phyloP scores from a whole-genome alignment of 2,888 invertebrate genomes.

The Eilema griseolum region DNA sequence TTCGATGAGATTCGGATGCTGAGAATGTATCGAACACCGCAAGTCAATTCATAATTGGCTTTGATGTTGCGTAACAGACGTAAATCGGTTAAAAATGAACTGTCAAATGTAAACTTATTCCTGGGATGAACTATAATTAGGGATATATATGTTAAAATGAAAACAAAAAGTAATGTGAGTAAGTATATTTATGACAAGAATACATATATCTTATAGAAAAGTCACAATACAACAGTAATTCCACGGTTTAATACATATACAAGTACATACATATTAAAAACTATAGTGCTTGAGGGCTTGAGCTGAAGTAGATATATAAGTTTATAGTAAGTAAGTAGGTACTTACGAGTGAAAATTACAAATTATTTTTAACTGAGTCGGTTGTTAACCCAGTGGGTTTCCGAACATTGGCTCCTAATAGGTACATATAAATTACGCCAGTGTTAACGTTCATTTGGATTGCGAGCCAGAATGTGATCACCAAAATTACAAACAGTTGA shows the following conservation, averaged over 20 bases:
- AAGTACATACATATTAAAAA: neutral
- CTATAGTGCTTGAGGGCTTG: neutral
- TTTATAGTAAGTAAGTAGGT: neutral
- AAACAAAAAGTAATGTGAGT: neutral
- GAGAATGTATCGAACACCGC: too few relatives aligned
- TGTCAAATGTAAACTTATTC: too few relatives aligned
- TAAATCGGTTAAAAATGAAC: too few relatives aligned
- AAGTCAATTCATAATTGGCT: too few relatives aligned
- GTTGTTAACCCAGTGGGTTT: neutral
- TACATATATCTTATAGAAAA: neutral
- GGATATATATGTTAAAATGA: neutral
- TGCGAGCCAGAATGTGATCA: too few relatives aligned
- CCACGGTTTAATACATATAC: neutral
- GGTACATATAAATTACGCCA: too few relatives aligned
- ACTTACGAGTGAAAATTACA: neutral
- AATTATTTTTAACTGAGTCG: neutral
- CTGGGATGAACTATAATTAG: too few relatives aligned
- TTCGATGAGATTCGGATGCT: too few relatives aligned
- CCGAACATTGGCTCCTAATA: neutral
- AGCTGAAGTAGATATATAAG: neutral
- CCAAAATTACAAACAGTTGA: too few relatives aligned
- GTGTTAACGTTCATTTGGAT: too few relatives aligned
- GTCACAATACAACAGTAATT: neutral
- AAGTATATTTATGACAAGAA: constrained; percentile 1
- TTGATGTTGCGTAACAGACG: too few relatives aligned